These are phyloP conservation scores for Helostoma temminkii DNA, from an alignment of 2,797 vertebrate genomes.

Conservation along the genomic window DNA sequence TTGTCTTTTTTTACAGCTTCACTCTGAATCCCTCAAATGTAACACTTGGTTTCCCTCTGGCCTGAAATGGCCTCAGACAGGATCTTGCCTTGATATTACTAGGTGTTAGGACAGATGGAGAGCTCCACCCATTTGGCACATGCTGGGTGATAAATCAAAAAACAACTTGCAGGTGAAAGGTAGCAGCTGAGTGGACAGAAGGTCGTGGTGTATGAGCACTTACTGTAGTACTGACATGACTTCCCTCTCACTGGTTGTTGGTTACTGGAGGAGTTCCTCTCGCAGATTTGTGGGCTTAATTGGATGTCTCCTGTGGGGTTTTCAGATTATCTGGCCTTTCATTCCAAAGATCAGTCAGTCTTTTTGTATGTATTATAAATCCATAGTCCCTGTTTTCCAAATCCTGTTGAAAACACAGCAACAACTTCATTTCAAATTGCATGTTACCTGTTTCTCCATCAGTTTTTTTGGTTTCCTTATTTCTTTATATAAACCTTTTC, in stretches of 20 bases:
- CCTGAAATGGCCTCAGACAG: neutral
- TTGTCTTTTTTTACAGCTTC: slow-evolving; percentile 28
- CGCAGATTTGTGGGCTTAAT: neutral
- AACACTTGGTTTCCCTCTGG: slow-evolving; percentile 25
- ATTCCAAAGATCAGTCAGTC: no score
- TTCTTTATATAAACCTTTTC: no score
- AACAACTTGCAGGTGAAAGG: slow-evolving; percentile 7
- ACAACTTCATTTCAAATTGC: no score
- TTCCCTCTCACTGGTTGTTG: neutral
- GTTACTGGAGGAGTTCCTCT: neutral
- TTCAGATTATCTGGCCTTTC: no score
- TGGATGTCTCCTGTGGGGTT: no score
- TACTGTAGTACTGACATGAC: neutral
- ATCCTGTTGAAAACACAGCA: no score
- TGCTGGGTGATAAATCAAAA: slow-evolving; percentile 27
- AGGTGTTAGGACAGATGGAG: slow-evolving; percentile 4
- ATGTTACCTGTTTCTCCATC: no score
- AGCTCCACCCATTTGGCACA: slow-evolving; percentile 2
- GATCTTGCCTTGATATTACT: neutral
- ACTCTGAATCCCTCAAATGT: slow-evolving; percentile 36
- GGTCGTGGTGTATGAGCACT: slow-evolving; percentile 11
- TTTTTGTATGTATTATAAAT: no score
- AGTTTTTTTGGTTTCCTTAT: no score
- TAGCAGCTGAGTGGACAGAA: slow-evolving; percentile 25
- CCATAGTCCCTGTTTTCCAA: no score